These are phyloP conservation scores for Heteronetta atricapilla DNA, from an alignment of 2,113 vertebrate genomes.

Conservation along the genomic window DNA sequence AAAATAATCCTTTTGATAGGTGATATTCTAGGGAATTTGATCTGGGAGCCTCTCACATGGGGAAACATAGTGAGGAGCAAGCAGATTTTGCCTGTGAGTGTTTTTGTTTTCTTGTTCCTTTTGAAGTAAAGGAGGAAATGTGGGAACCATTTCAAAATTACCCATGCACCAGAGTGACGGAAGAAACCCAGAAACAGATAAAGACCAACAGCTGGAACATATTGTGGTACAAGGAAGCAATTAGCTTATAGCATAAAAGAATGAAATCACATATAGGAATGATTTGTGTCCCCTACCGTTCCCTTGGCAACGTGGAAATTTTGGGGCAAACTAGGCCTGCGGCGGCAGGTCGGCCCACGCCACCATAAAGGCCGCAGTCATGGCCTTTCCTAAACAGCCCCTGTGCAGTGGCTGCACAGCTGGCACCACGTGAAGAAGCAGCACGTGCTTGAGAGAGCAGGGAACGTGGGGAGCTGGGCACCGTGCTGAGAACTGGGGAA, in stretches of 20 bases:
- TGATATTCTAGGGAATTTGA: background rate
- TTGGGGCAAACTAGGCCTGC: accelerated
- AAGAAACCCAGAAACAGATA: constrained; percentile 60
- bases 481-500: background rate
- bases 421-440: background rate
- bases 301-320: constrained; percentile 2
- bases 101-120: constrained; percentile 44
- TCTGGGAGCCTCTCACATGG: background rate
- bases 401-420: background rate
- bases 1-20: background rate
- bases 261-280: constrained; percentile 46
- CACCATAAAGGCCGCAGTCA: background rate
- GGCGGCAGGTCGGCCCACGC: background rate
- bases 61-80: background rate
- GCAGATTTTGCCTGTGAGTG: background rate
- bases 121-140: constrained; percentile 55
- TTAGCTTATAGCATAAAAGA: constrained; percentile 35
- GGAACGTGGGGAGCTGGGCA: background rate
- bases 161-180: constrained; percentile 21
- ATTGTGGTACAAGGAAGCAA: constrained; percentile 48
- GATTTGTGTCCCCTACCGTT: background rate
- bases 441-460: too few relatives aligned
- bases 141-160: constrained; percentile 67
- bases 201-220: constrained; percentile 46
- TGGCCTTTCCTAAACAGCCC: background rate